Evolutionary conservation across 2,888 invertebrate species (phyloP).

Genomic region (Chromoteleia sp.): DNA sequence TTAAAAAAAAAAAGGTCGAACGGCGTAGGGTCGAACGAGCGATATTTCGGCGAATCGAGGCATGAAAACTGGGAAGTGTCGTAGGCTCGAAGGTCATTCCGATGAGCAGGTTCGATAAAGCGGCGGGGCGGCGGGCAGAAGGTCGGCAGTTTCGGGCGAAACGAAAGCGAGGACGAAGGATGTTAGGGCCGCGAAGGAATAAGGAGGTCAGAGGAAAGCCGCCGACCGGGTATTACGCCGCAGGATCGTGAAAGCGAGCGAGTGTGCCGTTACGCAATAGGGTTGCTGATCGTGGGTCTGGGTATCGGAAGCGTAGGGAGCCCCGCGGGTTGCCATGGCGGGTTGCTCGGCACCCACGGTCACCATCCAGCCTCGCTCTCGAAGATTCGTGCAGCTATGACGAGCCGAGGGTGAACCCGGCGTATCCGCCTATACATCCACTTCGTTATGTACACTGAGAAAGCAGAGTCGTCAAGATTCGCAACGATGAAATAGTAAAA

Average conservation of each 20-base stretch:
- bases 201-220: conserved; percentile 64
- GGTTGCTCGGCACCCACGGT: conserved; percentile 77
- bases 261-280: conserved; percentile 79
- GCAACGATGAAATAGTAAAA: conserved; percentile 2
- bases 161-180: conserved; percentile 51
- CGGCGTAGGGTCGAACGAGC: conserved; percentile 28
- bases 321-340: conserved; percentile 78
- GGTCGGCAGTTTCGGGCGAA: conserved; percentile 29
- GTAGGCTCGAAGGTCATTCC: conserved; percentile 61
- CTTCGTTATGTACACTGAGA: conserved; percentile 46
- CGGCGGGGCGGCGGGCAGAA: conserved; percentile 37
- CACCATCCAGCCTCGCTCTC: conserved; percentile 71
- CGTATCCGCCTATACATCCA: conserved; percentile 55
- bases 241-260: conserved; percentile 70
- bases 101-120: conserved; percentile 51
- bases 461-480: conserved; percentile 38
- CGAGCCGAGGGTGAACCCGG: conserved; percentile 63
- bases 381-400: conserved; percentile 64
- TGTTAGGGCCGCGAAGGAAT: conserved; percentile 39
- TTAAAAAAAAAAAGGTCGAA: conserved; percentile 14
- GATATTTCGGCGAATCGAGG: conserved; percentile 53
- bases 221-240: conserved; percentile 58
- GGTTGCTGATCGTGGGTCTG: conserved; percentile 81
- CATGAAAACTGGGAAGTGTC: conserved; percentile 62
- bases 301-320: conserved; percentile 74